Evolutionary conservation across 2,888 invertebrate species (phyloP).

Genomic region (Acrobasis consociella): DNA sequence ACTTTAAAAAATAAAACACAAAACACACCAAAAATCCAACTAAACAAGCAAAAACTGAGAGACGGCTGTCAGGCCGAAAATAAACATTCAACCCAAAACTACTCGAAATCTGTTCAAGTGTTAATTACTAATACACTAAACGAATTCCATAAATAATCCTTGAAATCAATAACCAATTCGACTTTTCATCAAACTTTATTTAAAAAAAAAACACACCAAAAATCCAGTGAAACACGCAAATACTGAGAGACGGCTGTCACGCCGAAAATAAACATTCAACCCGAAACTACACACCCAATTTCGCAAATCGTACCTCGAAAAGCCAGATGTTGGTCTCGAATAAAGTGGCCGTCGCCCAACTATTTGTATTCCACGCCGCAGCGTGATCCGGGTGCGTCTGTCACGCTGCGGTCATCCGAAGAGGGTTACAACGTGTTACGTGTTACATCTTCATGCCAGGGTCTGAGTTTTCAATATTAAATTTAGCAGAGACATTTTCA

Average conservation of each 20-base stretch:
- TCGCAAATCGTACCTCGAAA: conserved; percentile 16
- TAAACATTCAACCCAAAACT: conserved; percentile 11
- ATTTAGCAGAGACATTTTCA: not conserved
- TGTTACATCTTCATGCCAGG: not conserved
- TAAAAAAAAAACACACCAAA: not conserved
- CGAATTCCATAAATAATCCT: too few species aligned
- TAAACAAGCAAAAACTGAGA: too few species aligned
- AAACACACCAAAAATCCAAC: too few species aligned
- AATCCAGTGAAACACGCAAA: not conserved
- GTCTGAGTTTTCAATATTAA: not conserved
- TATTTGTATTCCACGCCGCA: conserved; percentile 22
- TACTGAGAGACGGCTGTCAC: not conserved
- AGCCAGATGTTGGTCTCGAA: conserved; percentile 15
- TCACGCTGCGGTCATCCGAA: conserved; percentile 19
- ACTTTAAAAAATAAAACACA: too few species aligned
- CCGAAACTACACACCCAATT: conserved; percentile 15
- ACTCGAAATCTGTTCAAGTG: too few species aligned
- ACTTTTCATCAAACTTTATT: too few species aligned
- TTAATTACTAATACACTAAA: too few species aligned
- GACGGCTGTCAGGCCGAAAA: too few species aligned
- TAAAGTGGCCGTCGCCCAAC: conserved; percentile 20
- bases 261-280: conserved; percentile 12
- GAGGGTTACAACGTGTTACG: conserved; percentile 3
- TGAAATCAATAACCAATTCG: too few species aligned
- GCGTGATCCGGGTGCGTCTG: conserved; percentile 19